Evolutionary conservation across 2,888 invertebrate species (phyloP).

Genomic region (Orthonychiurus folsomi): DNA sequence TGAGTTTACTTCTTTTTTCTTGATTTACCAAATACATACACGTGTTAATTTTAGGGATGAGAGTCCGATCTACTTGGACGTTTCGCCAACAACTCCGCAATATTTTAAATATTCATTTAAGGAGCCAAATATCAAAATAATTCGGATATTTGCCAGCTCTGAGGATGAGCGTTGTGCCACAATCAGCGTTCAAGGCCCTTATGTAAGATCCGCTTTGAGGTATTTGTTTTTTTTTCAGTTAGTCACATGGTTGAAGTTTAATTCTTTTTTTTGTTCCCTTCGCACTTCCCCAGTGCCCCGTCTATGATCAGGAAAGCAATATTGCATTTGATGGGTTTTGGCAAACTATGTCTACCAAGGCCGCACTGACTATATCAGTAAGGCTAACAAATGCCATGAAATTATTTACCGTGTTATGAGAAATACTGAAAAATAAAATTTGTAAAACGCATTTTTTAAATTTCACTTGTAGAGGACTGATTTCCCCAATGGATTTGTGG

Average conservation of each 20-base stretch:
- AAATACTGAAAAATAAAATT: too few relatives aligned
- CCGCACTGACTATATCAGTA: conserved; percentile 34
- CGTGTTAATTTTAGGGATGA: background rate
- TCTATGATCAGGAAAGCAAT: conserved; percentile 17
- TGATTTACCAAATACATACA: too few relatives aligned
- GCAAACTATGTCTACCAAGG: conserved; percentile 35
- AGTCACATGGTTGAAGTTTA: too few relatives aligned
- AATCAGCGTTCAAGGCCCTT: conserved; percentile 17
- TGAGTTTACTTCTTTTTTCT: conserved; percentile 7
- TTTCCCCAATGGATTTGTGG: conserved; percentile 28
- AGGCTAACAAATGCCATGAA: conserved; percentile 1
- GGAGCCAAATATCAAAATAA: background rate
- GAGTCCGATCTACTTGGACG: background rate
- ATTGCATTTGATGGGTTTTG: conserved; percentile 18
- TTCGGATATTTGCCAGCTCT: conserved; percentile 15
- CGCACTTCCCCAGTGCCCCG: conserved; percentile 13
- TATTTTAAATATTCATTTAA: conserved; percentile 6
- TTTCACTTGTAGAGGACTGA: conserved; percentile 10
- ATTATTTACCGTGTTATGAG: background rate
- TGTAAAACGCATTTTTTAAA: background rate
- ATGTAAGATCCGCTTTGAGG: conserved; percentile 15
- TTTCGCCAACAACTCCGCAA: background rate
- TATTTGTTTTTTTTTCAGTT: too few relatives aligned
- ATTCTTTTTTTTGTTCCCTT: background rate
- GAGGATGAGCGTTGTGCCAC: conserved; percentile 19